Percentiles rank a stretch among this genome's conserved stretches.
These are phyloP conservation scores for Sthenelais limicola DNA, from an alignment of 2,888 invertebrate genomes.

Conservation along the genomic window DNA sequence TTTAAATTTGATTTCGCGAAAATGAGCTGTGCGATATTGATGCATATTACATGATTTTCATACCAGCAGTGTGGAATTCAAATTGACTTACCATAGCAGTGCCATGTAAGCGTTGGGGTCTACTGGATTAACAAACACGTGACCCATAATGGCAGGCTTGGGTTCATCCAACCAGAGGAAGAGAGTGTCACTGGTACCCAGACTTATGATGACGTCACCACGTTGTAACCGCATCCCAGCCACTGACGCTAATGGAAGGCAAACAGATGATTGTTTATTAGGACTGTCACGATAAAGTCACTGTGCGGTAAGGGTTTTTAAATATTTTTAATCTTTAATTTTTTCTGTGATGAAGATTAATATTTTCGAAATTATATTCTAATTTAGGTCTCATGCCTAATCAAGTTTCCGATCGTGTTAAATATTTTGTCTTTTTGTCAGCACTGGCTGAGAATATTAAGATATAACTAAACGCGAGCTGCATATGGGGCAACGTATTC, in stretches of 20 bases:
- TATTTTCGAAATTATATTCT: too few relatives aligned
- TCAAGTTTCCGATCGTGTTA: too few relatives aligned
- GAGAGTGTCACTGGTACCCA: conserved; percentile 91
- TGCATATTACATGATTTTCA: too few relatives aligned
- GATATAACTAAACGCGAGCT: too few relatives aligned
- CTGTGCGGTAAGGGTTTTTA: not conserved
- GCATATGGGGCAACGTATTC: too few relatives aligned
- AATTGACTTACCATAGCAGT: conserved; percentile 85
- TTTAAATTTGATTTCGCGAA: too few relatives aligned
- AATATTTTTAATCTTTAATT: not conserved
- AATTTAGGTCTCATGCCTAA: too few relatives aligned
- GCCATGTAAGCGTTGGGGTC: conserved; percentile 87
- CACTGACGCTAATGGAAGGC: conserved; percentile 68
- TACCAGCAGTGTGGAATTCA: too few relatives aligned
- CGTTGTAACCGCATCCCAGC: conserved; percentile 84
- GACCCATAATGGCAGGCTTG: conserved; percentile 80
- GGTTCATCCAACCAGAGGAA: conserved; percentile 82
- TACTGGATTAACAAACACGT: conserved; percentile 90
- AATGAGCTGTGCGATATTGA: too few relatives aligned
- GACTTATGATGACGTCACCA: conserved; percentile 82
- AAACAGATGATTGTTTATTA: not conserved
- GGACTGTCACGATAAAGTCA: not conserved
- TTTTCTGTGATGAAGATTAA: not conserved
- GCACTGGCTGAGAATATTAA: too few relatives aligned
- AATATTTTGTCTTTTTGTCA: too few relatives aligned